phyloP scores from a whole-genome alignment of 2,888 invertebrate genomes.

The Temnothorax rugatulus region DNA sequence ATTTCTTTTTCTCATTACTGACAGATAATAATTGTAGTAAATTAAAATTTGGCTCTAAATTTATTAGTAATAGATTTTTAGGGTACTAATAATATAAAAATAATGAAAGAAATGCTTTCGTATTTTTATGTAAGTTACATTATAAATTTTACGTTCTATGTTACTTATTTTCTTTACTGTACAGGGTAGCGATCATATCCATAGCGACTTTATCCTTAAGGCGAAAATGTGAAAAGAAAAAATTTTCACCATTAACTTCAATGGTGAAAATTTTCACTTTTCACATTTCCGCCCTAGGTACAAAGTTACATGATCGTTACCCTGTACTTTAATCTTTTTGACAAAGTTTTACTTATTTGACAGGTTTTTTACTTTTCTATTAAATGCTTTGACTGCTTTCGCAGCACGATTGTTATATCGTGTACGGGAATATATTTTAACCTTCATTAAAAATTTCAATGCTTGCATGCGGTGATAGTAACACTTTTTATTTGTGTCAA shows the following conservation, averaged over 20 bases:
- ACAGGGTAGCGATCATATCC: too few species aligned
- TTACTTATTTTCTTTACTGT: background rate
- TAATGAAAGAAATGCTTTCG: background rate
- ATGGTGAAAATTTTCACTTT: too few species aligned
- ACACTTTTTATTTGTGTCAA: background rate
- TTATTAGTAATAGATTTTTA: background rate
- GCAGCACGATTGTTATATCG: background rate
- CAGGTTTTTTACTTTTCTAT: background rate
- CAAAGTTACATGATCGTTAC: too few species aligned
- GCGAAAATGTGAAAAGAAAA: too few species aligned
- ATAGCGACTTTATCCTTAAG: too few species aligned
- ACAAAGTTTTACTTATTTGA: background rate
- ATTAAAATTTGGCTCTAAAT: background rate
- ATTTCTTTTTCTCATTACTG: background rate
- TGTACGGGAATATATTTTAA: conserved; percentile 7
- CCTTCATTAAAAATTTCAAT: background rate
- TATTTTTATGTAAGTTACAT: background rate
- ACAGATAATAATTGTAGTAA: background rate
- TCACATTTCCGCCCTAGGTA: too few species aligned
- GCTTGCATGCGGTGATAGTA: background rate
- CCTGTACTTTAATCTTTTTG: background rate
- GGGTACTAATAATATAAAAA: background rate
- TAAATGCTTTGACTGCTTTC: background rate
- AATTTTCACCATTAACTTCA: too few species aligned
- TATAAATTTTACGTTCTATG: conserved; percentile 1